These are phyloP conservation scores for Lasioglossum vierecki DNA, from an alignment of 2,888 invertebrate genomes.

Conservation along the genomic window DNA sequence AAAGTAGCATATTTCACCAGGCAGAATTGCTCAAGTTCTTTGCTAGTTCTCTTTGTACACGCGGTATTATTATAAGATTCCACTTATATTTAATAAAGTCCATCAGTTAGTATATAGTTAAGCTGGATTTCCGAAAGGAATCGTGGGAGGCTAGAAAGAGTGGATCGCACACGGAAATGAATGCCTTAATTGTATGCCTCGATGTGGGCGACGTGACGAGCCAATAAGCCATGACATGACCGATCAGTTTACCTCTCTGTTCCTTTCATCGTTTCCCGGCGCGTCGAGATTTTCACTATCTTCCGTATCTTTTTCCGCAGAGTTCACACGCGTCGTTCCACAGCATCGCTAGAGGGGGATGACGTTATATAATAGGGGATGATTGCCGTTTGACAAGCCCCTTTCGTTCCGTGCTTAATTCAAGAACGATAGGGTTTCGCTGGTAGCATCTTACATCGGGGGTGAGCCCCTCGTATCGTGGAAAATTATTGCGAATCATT, in stretches of 20 bases:
- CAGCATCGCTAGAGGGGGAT: constrained; percentile 62
- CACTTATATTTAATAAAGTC: too few relatives aligned
- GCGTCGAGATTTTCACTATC: constrained; percentile 68
- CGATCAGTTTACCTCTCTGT: constrained; percentile 79
- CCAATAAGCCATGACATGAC: constrained; percentile 81
- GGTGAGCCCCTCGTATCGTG: not conserved
- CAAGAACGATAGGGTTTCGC: constrained; percentile 73
- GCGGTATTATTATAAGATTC: too few relatives aligned
- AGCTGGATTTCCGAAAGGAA: constrained; percentile 31
- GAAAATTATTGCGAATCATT: constrained; percentile 1
- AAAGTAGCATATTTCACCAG: too few relatives aligned
- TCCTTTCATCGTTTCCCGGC: constrained; percentile 65
- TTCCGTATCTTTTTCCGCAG: constrained; percentile 72
- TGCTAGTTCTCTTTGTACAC: too few relatives aligned
- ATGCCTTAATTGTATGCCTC: constrained; percentile 69
- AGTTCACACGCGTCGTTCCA: constrained; percentile 79
- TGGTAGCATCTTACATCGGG: constrained; percentile 16
- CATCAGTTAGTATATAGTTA: not conserved
- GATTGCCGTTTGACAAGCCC: constrained; percentile 81
- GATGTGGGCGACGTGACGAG: constrained; percentile 82
- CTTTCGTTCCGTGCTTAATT: constrained; percentile 76
- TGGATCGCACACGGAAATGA: constrained; percentile 68
- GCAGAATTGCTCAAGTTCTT: too few relatives aligned
- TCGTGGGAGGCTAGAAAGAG: constrained; percentile 69
- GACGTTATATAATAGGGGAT: constrained; percentile 80